Base-by-base conservation (phyloP, 23 tunicate species). In the Styela plicata region DNA sequence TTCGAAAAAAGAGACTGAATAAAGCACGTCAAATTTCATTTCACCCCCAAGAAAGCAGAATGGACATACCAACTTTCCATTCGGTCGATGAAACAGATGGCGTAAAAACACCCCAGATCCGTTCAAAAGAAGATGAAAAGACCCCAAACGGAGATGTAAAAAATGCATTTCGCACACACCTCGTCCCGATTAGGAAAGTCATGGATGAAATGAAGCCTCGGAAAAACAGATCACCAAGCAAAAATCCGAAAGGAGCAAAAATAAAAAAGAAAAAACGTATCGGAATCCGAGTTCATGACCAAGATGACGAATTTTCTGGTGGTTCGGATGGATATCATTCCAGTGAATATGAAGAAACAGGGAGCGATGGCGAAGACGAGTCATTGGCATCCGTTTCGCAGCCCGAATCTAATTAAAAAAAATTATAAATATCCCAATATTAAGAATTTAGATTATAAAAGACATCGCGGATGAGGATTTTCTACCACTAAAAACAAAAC, bases 251-350 rank as follows among this genome's bases (percentile, higher is more conserved):
- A 44, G 57, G 57, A 44, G 16, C 17, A 21, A 71, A 71, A 71
- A 71, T 71, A 21, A 26, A 27, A 26, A 27, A 71, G 77, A 71
- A 71, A 29, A 33, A n/a, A 29, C 36, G 36, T 30, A 34, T 71
- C 5, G 77, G 77, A 34, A 71, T 71, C 2, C 26, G 36, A 30
- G 36, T 71, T 36, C 77, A 71, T 25, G 69, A 76, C 81, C 24
- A 53, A 16, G 64, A 44, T 24, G 67, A 2, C 44, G 81, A 76
- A 24, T 20, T 44, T 20, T 76, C 81, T 18, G 31, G 29, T 0
- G 68, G 68, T 22, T 76, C 81, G 13, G 27, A 32, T 24, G 71
- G 71, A 67, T 76, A 76, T 44, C 81, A 76, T 44, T 76, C 81
- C 1, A 76, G 81, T 57, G 81, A 76, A 76, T 76, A 76, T 26